These are phyloP conservation scores for Andinoacara biseriatus DNA, from an alignment of 2,113 vertebrate species.

Conservation along the genomic window DNA sequence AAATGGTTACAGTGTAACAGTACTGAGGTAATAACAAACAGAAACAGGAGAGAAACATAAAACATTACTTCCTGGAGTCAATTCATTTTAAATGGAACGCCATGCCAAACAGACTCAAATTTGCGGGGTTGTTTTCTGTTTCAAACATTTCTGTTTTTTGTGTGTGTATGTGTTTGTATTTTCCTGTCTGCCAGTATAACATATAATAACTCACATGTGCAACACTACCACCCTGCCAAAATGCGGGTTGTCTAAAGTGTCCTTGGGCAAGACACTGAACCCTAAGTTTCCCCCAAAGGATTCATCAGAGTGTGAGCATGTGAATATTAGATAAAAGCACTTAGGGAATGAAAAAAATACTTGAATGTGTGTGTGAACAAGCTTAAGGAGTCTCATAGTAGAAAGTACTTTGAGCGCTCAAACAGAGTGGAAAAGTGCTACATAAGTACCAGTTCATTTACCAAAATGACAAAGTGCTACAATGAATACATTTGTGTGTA, in stretches of 20 bases:
- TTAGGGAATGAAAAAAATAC: background rate
- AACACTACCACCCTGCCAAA: conserved; percentile 3
- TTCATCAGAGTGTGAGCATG: background rate
- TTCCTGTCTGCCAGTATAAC: background rate
- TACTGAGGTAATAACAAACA: no score
- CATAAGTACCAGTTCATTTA: background rate
- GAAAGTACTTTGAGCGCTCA: background rate
- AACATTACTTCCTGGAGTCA: no score
- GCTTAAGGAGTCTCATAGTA: background rate
- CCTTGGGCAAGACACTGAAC: background rate
- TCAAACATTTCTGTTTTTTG: no score
- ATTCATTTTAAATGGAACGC: no score
- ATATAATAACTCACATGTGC: background rate
- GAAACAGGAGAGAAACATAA: no score
- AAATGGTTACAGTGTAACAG: no score
- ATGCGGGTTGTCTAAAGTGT: background rate
- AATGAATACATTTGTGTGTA: background rate
- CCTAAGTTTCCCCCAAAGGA: background rate
- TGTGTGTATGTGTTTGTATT: background rate
- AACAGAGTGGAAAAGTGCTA: background rate
- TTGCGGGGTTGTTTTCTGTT: no score
- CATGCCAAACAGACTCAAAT: no score
- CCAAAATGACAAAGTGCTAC: conserved; percentile 6
- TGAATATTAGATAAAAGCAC: background rate
- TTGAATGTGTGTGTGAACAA: background rate